Base-by-base conservation (phyloP, 1,140 invertebrate genomes). In the Drosophila willistoni region DNA sequence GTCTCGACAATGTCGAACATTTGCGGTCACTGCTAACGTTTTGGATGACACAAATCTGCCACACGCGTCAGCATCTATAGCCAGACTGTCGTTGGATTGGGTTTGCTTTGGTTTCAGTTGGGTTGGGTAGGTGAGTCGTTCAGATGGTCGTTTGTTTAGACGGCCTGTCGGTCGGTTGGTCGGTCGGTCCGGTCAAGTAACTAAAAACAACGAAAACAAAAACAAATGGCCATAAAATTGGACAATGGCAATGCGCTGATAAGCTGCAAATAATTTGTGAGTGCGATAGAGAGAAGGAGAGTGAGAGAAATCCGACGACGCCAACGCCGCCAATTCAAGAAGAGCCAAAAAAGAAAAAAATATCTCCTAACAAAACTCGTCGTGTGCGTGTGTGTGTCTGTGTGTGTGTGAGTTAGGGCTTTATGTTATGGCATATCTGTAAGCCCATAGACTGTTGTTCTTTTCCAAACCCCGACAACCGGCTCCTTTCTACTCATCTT, bases 181-280 rank as follows among this genome's bases (percentile, higher is more conserved):
- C 42, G 42, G 7, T 25, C 41, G 25, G 42, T 14, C 39, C 65
- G 60, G 34, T 64, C 42, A 71, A 81, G 82, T 86, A 85, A 85
- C 81, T 81, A 85, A 85, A 84, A 78, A 72, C 80, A 86, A 82
- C 67, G 62, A 87, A 79, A 89, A 87, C 84, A 87, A 87, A 77
- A 83, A 82, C 62, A 77, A 74, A 89, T 83, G 68, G 67, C 76
- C 84, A 87, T 87, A 89, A 89, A 84, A 87, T 83, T 89, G 83
- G 84, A 89, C 83, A 87, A 83, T 79, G 78, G 83, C 84, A 68
- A 68, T 77, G 84, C 83, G 83, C 80, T 83, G 83, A 87, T 87
- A 87, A 87, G 83, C 83, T 87, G 83, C 79, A 87, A 87, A 87
- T 87, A 87, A 87, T 87, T 87, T 87, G 83, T 87, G 78, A 69